Conservation (phyloP, 1,140 invertebrate species). For the Globodera rostochiensis region DNA sequence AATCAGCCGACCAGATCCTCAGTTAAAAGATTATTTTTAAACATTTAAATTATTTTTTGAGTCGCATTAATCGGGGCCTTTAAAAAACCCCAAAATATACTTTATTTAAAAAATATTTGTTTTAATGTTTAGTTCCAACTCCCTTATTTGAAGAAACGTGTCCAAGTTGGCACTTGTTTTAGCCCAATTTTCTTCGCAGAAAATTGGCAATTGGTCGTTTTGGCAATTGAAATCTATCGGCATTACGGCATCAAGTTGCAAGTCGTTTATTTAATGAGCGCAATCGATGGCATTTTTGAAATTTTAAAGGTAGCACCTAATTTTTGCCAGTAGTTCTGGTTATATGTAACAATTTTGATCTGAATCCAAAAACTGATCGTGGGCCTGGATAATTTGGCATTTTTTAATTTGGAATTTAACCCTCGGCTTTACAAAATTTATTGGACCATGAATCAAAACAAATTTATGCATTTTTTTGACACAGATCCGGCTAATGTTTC, state of each 20-base stretch:
- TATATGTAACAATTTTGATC: no score
- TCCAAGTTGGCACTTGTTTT: constrained; percentile 55
- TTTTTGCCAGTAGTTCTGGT: background rate
- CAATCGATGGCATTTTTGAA: constrained; percentile 42
- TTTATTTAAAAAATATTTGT: constrained; percentile 1
- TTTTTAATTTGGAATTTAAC: background rate
- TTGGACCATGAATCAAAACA: no score
- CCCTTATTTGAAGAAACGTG: constrained; percentile 28
- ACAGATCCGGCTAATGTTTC: constrained; percentile 1
- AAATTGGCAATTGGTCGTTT: constrained; percentile 55
- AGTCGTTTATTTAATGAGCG: constrained; percentile 55
- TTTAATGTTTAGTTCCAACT: constrained; percentile 39
- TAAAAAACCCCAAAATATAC: no score
- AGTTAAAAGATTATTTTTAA: no score
- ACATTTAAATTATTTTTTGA: no score
- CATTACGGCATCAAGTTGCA: constrained; percentile 54
- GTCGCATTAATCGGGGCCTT: no score
- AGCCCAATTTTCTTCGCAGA: constrained; percentile 55
- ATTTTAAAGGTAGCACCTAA: constrained; percentile 32
- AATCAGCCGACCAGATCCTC: no score
- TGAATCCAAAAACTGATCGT: no score
- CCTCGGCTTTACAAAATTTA: no score
- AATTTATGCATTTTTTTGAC: constrained; percentile 16
- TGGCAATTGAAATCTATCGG: constrained; percentile 31
- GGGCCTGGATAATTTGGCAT: no score